These are phyloP conservation scores for Eupithecia centaureata DNA, from an alignment of 2,888 invertebrate species.

Conservation along the genomic window DNA sequence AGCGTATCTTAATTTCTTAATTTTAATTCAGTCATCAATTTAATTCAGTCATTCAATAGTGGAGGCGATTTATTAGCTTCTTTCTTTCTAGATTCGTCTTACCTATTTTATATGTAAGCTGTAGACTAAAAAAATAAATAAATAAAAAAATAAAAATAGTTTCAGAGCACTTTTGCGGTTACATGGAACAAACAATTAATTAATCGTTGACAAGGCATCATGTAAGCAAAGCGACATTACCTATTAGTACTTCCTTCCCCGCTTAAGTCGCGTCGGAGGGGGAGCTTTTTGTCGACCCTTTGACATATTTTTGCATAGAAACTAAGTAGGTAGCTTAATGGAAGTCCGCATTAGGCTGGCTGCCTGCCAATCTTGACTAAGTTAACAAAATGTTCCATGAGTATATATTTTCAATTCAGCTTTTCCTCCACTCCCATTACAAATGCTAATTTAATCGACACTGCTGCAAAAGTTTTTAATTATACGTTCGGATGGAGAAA, in stretches of 20 bases:
- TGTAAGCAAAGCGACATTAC: too few species aligned
- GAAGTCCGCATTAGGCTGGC: conserved; percentile 32
- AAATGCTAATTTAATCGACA: conserved; percentile 29
- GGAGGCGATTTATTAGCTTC: too few species aligned
- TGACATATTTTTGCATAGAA: neutral
- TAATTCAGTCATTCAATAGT: too few species aligned
- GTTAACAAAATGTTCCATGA: conserved; percentile 23
- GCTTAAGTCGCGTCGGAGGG: neutral
- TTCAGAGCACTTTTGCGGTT: too few species aligned
- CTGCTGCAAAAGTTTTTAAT: conserved; percentile 26
- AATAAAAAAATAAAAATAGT: too few species aligned
- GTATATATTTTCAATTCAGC: conserved; percentile 21
- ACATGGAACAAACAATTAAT: too few species aligned
- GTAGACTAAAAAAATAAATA: too few species aligned
- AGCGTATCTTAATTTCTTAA: too few species aligned
- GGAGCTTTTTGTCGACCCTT: neutral
- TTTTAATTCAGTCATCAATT: too few species aligned
- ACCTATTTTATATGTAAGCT: too few species aligned
- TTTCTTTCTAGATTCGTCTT: too few species aligned
- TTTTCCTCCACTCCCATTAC: conserved; percentile 22
- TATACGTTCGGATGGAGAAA: conserved; percentile 19
- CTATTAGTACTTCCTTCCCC: neutral
- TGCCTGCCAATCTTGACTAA: conserved; percentile 25
- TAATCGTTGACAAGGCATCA: too few species aligned
- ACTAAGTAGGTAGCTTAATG: conserved; percentile 6